Percentiles rank a stretch among this genome's conserved stretches.
Evolutionary conservation across 2,797 vertebrate genomes (phyloP).

Genomic region (Falco naumanni): DNA sequence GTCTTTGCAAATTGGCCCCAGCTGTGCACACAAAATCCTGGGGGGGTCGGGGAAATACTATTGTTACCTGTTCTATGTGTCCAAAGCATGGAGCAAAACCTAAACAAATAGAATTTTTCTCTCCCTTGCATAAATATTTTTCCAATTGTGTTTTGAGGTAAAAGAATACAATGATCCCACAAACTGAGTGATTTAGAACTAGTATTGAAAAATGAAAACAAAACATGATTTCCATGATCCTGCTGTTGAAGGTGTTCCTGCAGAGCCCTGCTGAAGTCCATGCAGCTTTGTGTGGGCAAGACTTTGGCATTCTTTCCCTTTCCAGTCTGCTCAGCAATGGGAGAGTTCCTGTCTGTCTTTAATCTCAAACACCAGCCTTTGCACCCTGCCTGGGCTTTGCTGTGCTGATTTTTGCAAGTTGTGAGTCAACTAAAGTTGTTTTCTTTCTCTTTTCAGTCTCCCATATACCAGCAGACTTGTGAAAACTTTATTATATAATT

Average conservation of each 20-base stretch:
- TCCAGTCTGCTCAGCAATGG: not conserved
- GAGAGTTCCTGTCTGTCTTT: not conserved
- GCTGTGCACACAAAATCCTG: not conserved
- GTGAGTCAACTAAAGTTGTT: not conserved
- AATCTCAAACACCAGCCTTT: not conserved
- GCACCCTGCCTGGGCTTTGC: not conserved
- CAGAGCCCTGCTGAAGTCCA: not conserved
- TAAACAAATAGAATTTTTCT: not conserved
- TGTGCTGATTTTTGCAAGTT: not conserved
- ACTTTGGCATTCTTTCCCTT: not conserved
- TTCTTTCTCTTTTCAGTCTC: conserved; percentile 78
- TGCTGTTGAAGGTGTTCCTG: not conserved
- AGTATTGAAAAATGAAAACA: not conserved
- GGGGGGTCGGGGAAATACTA: not conserved
- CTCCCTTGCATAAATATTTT: not conserved
- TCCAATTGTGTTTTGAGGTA: not conserved
- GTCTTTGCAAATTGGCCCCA: not conserved
- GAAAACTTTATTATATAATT: conserved; percentile 97
- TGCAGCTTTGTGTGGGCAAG: not conserved
- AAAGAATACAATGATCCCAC: not conserved
- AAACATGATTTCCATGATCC: not conserved
- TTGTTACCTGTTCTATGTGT: not conserved
- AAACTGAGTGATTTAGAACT: not conserved
- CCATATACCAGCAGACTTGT: conserved; percentile 93
- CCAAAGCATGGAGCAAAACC: not conserved